Base-by-base conservation (phyloP, 2,888 invertebrate species). In the Drosophila suboccidentalis region DNA sequence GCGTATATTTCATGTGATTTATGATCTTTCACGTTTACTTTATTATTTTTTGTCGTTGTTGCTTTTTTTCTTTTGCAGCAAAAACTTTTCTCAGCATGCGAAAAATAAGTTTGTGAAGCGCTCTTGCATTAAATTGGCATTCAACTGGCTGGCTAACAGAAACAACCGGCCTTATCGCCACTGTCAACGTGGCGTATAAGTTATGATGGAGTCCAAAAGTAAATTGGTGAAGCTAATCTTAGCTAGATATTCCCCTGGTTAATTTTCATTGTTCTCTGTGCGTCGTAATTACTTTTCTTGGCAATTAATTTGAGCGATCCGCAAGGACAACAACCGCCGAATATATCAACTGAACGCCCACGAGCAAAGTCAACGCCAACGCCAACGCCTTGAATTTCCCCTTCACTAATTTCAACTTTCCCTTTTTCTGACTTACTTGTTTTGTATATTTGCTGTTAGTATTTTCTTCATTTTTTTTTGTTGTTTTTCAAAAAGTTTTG, bases 331-430 rank as follows among this genome's bases (percentile, higher is more conserved):
- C 64, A 75, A 70, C 64, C 74, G 68, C 64, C 78, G 66, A 71
- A 82, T 87, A 72, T 72, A 80, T 82, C 71, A 82, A 65, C 62
- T 65, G 64, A 73, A 50, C 64, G 73, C 58, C 69, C 55, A 46
- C 65, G 71, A 65, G 57, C 51, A 51, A 57, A 11, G 29, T 10
- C 38, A 47, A 36, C 38, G 9, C 5, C 80, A 82, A 65, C 69
- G 76, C 66, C 80, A 82, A 65, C 69, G 76, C 66, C 75, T 82
- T 88, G 74, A 86, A 82, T 86, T 90, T 80, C 60, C 69, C 71
- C 80, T 82, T 75, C 71, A 90, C 86, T 80, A 63, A 78, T 72
- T 74, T 80, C 26, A 75, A 77, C 75, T 86, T 76, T 82, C 82
- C 58, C 69, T 75, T 77, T 79, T 51, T 49, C 59, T 66, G 46